phyloP scores from a whole-genome alignment of 2,888 invertebrate genomes.

The Polydrusus pterygomalis region DNA sequence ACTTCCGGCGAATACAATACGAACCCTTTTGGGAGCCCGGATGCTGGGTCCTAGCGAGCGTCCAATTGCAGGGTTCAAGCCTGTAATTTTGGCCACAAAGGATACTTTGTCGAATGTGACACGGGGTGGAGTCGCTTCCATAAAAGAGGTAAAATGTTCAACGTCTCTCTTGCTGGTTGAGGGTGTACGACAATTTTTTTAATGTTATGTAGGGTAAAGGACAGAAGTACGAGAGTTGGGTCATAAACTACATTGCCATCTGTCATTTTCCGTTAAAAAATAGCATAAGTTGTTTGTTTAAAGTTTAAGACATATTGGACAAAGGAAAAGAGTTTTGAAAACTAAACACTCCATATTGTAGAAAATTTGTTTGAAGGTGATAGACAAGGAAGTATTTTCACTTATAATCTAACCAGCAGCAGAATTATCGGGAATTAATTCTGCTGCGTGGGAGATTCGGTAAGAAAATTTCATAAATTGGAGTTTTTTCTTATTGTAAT shows the following conservation, averaged over 20 bases:
- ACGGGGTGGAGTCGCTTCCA: conserved; percentile 63
- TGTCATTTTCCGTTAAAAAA: conserved; percentile 38
- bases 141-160: conserved; percentile 65
- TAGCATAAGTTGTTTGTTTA: too few relatives aligned
- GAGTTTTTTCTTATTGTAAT: too few relatives aligned
- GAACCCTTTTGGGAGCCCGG: conserved; percentile 68
- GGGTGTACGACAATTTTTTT: conserved; percentile 56
- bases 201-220: conserved; percentile 39
- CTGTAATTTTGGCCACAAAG: conserved; percentile 70
- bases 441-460: too few relatives aligned
- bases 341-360: too few relatives aligned
- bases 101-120: conserved; percentile 68
- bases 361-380: too few relatives aligned
- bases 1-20: conserved; percentile 69
- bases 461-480: too few relatives aligned
- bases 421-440: too few relatives aligned
- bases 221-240: conserved; percentile 17
- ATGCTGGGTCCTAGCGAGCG: conserved; percentile 68
- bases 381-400: too few relatives aligned
- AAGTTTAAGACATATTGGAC: too few relatives aligned
- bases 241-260: conserved; percentile 41
- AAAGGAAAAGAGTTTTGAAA: too few relatives aligned
- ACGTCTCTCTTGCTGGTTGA: conserved; percentile 54
- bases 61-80: conserved; percentile 70
- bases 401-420: too few relatives aligned